Conservation (phyloP, 2,113 vertebrate genomes). For the Macquaria australasica region DNA sequence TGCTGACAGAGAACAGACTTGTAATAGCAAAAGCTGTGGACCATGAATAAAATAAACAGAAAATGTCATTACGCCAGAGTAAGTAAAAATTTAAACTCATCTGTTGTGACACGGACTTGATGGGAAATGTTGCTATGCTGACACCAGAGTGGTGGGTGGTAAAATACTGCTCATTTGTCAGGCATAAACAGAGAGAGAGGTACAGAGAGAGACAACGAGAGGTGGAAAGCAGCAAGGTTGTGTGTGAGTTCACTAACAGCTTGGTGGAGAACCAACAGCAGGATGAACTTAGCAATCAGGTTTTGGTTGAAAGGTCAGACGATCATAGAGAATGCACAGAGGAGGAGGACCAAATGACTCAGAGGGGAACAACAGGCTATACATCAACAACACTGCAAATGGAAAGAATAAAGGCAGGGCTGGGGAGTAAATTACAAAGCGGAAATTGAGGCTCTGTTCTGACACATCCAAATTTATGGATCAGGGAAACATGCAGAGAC, state of each 20-base stretch:
- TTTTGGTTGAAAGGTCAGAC: slow-evolving; percentile 17
- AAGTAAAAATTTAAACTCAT: slow-evolving; percentile 71
- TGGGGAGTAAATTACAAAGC: slow-evolving; percentile 20
- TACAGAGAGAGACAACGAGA: not conserved
- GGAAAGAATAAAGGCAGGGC: not conserved
- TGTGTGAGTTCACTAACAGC: slow-evolving; percentile 3
- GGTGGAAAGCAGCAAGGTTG: not conserved
- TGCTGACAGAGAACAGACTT: slow-evolving; percentile 68
- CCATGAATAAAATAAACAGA: slow-evolving; percentile 68
- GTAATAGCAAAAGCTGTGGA: slow-evolving; percentile 66
- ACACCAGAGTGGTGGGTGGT: slow-evolving; percentile 36
- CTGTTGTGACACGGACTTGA: slow-evolving; percentile 53
- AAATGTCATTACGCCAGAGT: slow-evolving; percentile 67
- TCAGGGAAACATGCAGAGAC: slow-evolving; percentile 12
- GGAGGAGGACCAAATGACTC: slow-evolving; percentile 29
- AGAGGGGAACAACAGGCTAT: slow-evolving; percentile 6
- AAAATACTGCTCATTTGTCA: slow-evolving; percentile 28
- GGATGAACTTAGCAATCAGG: not conserved
- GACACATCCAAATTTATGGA: slow-evolving; percentile 22
- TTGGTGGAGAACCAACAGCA: slow-evolving; percentile 2
- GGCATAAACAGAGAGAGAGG: slow-evolving; percentile 4
- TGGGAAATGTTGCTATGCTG: slow-evolving; percentile 56
- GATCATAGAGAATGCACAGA: not conserved
- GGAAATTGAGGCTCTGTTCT: slow-evolving; percentile 33
- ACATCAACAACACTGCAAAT: slow-evolving; percentile 29